Conservation (phyloP, 1,140 invertebrate genomes). For the Sinonovacula constricta region DNA sequence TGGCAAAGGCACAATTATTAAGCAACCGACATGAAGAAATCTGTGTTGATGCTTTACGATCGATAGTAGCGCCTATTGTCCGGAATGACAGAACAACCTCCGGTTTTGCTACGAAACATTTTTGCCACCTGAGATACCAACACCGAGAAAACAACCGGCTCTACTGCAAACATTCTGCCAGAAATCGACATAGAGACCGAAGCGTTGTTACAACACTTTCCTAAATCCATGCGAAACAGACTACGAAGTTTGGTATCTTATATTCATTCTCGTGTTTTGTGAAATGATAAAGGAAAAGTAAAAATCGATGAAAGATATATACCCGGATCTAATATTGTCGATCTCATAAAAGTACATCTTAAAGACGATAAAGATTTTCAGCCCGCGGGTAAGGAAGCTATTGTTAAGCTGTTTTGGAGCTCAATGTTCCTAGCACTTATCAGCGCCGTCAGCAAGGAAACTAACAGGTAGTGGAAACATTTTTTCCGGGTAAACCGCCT, state of each 20-base stretch:
- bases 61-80: constrained; percentile 19
- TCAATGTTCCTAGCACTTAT: neutral
- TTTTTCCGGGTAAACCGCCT: neutral
- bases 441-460: neutral
- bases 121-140: no score
- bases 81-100: neutral
- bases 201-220: no score
- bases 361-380: neutral
- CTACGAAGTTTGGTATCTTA: no score
- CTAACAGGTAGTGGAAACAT: neutral
- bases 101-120: no score
- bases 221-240: no score
- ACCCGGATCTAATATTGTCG: neutral
- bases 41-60: no score
- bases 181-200: no score
- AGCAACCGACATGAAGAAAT: no score
- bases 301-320: no score
- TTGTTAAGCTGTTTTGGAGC: neutral
- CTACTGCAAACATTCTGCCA: neutral
- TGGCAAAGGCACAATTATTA: constrained; percentile 16
- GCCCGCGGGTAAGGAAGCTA: neutral
- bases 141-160: no score
- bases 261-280: no score
- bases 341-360: constrained; percentile 5
- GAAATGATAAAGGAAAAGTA: no score